Percentiles rank a stretch among this genome's conserved stretches.
phyloP scores from a whole-genome alignment of 2,888 invertebrate species.

The Metellina segmentata region DNA sequence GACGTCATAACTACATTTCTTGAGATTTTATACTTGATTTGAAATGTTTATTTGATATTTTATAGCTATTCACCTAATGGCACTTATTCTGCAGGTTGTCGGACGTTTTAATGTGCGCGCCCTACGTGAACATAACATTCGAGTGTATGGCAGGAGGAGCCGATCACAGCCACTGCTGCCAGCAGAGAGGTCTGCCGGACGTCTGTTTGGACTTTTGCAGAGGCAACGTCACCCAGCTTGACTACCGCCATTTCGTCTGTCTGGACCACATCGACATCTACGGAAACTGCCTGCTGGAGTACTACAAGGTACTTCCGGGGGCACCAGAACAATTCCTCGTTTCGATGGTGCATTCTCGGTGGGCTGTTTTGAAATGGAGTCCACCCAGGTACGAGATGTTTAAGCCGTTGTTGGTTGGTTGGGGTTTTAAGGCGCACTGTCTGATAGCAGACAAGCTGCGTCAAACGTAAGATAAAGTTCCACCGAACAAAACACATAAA shows the following conservation, averaged over 20 bases:
- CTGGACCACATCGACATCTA: slow-evolving; percentile 90
- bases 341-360: slow-evolving; percentile 88
- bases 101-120: slow-evolving; percentile 93
- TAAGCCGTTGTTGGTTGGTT: no score
- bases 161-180: slow-evolving; percentile 91
- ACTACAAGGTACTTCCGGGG: slow-evolving; percentile 90
- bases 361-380: slow-evolving; percentile 90
- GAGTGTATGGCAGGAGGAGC: slow-evolving; percentile 89
- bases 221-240: slow-evolving; percentile 89
- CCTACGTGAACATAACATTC: slow-evolving; percentile 91
- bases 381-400: slow-evolving; percentile 82
- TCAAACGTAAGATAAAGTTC: no score
- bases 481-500: no score
- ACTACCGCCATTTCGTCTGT: slow-evolving; percentile 91
- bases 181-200: slow-evolving; percentile 87
- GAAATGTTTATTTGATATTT: background rate
- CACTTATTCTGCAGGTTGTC: slow-evolving; percentile 84
- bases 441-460: no score
- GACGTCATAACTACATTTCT: no score
- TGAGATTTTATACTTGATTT: background rate
- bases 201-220: slow-evolving; percentile 89
- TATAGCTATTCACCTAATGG: background rate
- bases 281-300: slow-evolving; percentile 90
- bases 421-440: no score
- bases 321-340: slow-evolving; percentile 86